These are phyloP conservation scores for Notodonta ziczac DNA, from an alignment of 2,888 invertebrate species.

Conservation along the genomic window DNA sequence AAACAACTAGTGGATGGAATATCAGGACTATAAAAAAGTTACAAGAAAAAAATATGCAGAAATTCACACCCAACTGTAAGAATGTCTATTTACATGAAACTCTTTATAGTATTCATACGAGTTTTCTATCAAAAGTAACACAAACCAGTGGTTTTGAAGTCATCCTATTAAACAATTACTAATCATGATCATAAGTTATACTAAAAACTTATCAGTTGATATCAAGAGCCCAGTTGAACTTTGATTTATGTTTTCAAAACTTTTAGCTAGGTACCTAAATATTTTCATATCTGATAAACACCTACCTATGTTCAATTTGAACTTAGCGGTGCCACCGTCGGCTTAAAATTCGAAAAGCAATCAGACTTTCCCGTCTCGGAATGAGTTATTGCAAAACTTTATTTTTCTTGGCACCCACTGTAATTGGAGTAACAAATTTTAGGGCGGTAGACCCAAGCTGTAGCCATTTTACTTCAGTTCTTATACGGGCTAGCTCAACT, in stretches of 20 bases:
- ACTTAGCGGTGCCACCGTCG: slow-evolving; percentile 12
- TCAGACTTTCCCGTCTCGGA: slow-evolving; percentile 20
- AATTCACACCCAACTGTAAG: no score
- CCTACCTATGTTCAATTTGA: slow-evolving; percentile 13
- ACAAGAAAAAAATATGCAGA: no score
- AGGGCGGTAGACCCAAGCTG: no score
- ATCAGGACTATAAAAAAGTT: no score
- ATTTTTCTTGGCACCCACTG: slow-evolving; percentile 27
- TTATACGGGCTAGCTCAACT: no score
- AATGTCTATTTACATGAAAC: no score
- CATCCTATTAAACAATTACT: background rate
- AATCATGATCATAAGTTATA: background rate
- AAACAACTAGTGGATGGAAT: no score
- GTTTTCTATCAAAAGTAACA: no score
- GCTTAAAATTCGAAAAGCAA: slow-evolving; percentile 23
- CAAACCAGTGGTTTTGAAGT: no score
- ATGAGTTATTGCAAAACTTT: slow-evolving; percentile 18
- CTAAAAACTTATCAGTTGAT: background rate
- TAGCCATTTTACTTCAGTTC: no score
- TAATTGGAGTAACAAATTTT: background rate
- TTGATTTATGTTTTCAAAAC: slow-evolving; percentile 19
- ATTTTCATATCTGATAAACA: slow-evolving; percentile 18
- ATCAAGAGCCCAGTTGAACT: background rate
- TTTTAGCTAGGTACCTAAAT: slow-evolving; percentile 3
- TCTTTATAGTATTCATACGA: no score